phyloP scores from a whole-genome alignment of 1,140 invertebrate species.

The Sycophaga agraensis region DNA sequence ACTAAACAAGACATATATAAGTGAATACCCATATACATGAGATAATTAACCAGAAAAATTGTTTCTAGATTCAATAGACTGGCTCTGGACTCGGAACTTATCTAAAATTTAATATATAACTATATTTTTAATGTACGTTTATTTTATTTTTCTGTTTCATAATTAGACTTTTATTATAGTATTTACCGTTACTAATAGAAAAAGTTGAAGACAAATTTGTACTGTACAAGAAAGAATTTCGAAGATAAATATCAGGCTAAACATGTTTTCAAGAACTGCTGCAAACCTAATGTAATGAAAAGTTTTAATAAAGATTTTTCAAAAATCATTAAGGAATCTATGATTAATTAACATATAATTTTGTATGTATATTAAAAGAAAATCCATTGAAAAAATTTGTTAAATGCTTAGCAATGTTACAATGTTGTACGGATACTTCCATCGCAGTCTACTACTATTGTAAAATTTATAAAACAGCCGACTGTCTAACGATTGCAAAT shows the following conservation, averaged over 20 bases:
- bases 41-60: background rate
- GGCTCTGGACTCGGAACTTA: background rate
- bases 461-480: no score
- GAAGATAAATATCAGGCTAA: conserved; percentile 12
- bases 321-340: no score
- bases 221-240: conserved; percentile 17
- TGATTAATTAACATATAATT: no score
- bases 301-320: no score
- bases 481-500: no score
- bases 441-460: no score
- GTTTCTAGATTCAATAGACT: background rate
- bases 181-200: conserved; percentile 6
- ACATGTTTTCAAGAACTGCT: conserved; percentile 5
- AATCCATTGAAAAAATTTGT: no score
- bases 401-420: no score
- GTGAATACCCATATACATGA: conserved; percentile 6
- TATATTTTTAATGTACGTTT: background rate
- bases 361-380: no score
- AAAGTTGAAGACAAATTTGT: conserved; percentile 15
- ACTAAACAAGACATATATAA: conserved; percentile 17
- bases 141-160: background rate
- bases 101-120: background rate
- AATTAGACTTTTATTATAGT: background rate
- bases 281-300: no score
- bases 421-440: no score